phyloP scores from a whole-genome alignment of 2,888 invertebrate genomes.

The Megamerina dolium region DNA sequence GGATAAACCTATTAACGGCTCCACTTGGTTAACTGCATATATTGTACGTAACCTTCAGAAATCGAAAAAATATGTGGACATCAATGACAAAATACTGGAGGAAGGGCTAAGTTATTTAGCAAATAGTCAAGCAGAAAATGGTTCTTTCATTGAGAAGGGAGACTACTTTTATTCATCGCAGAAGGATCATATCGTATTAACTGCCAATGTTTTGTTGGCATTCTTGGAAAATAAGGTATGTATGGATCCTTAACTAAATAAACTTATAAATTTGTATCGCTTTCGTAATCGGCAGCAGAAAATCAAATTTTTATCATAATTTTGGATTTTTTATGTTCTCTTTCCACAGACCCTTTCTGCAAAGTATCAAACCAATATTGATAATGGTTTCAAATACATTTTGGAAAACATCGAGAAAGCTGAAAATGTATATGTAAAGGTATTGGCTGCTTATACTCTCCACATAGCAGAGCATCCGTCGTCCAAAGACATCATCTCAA shows the following conservation, averaged over 20 bases:
- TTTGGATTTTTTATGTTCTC: slow-evolving; percentile 43
- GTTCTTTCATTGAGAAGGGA: slow-evolving; percentile 74
- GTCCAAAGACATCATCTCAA: slow-evolving; percentile 49
- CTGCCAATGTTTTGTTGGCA: slow-evolving; percentile 69
- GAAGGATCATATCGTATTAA: slow-evolving; percentile 61
- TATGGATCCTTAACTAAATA: too few relatives aligned
- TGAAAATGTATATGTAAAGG: slow-evolving; percentile 65
- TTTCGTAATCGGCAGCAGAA: too few relatives aligned
- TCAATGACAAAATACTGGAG: slow-evolving; percentile 62
- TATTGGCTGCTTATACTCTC: slow-evolving; percentile 71
- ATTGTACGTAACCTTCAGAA: slow-evolving; percentile 69
- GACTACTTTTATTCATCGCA: slow-evolving; percentile 65
- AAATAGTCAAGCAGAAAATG: slow-evolving; percentile 62
- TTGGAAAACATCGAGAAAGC: slow-evolving; percentile 60
- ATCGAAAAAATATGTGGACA: slow-evolving; percentile 60
- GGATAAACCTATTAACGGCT: slow-evolving; percentile 53
- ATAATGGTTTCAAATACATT: slow-evolving; percentile 71
- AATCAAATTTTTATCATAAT: neutral
- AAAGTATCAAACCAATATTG: slow-evolving; percentile 59
- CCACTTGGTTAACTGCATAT: slow-evolving; percentile 78
- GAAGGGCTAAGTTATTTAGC: slow-evolving; percentile 66
- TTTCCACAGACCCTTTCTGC: slow-evolving; percentile 26
- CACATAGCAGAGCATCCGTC: slow-evolving; percentile 67
- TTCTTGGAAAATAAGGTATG: slow-evolving; percentile 62
- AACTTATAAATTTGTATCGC: too few relatives aligned